A percentile compares a stretch with the other conserved stretches of the same genome.
Conservation (phyloP, 2,888 invertebrate genomes). For the Cremastinae sp. region DNA sequence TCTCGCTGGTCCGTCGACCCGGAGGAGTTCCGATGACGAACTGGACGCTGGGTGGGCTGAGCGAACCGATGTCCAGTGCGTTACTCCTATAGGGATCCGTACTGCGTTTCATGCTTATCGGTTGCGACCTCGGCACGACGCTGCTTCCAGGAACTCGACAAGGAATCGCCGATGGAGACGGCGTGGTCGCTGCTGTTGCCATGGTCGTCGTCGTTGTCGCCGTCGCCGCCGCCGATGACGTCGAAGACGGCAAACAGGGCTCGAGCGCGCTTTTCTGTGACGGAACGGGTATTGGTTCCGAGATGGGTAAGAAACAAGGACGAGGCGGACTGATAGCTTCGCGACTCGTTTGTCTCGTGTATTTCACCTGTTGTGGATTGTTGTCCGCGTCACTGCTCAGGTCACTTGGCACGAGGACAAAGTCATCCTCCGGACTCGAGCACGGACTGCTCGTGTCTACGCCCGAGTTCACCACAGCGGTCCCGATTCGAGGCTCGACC, state of each 20-base stretch:
- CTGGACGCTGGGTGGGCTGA: conserved; percentile 95
- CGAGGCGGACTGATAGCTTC: conserved; percentile 84
- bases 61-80: conserved; percentile 91
- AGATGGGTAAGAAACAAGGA: conserved; percentile 86
- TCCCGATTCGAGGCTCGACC: conserved; percentile 68
- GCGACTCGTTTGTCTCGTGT: conserved; percentile 80
- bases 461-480: conserved; percentile 67
- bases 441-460: conserved; percentile 76
- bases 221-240: conserved; percentile 59
- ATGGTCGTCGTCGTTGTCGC: conserved; percentile 80
- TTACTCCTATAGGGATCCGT: conserved; percentile 84
- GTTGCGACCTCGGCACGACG: conserved; percentile 90
- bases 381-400: conserved; percentile 79
- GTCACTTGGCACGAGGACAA: conserved; percentile 77
- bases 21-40: conserved; percentile 94
- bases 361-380: conserved; percentile 75
- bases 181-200: conserved; percentile 78
- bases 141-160: conserved; percentile 71
- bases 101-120: conserved; percentile 90
- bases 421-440: conserved; percentile 80
- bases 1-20: conserved; percentile 84
- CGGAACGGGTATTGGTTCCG: conserved; percentile 90
- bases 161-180: neutral
- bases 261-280: conserved; percentile 81
- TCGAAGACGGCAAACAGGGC: conserved; percentile 41